Conservation (phyloP, 2,113 vertebrate species). For the Mobula birostris region DNA sequence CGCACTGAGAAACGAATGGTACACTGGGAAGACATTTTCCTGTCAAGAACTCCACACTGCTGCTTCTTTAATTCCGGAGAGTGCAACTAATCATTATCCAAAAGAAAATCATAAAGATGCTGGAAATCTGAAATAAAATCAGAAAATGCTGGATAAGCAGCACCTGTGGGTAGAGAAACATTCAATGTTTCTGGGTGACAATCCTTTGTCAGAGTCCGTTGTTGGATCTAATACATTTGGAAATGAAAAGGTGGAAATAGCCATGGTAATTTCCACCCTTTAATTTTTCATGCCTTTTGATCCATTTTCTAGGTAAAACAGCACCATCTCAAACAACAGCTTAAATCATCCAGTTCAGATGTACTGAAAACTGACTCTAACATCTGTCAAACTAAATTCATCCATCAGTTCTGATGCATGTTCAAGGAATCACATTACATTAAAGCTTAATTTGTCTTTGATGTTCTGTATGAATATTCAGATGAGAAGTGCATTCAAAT, state of each 20-base stretch:
- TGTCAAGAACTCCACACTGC: no score
- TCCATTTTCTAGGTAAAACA: neutral
- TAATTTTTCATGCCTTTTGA: neutral
- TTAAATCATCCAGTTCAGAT: neutral
- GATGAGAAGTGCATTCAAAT: neutral
- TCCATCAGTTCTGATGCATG: constrained; percentile 1
- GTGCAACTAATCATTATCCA: no score
- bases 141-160: no score
- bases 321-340: neutral
- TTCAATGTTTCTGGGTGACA: no score
- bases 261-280: neutral
- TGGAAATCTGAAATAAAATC: no score
- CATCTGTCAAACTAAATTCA: neutral
- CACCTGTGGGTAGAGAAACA: no score
- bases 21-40: no score
- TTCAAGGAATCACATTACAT: neutral
- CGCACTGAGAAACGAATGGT: no score
- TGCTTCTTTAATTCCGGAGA: no score
- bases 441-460: constrained; percentile 16
- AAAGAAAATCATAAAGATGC: no score
- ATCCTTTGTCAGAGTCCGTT: neutral
- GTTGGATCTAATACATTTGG: neutral
- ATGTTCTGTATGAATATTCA: constrained; percentile 14
- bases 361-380: neutral
- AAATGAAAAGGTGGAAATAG: neutral